Evolutionary conservation across 2,888 invertebrate species (phyloP).

Genomic region (Idaea dimidiata): DNA sequence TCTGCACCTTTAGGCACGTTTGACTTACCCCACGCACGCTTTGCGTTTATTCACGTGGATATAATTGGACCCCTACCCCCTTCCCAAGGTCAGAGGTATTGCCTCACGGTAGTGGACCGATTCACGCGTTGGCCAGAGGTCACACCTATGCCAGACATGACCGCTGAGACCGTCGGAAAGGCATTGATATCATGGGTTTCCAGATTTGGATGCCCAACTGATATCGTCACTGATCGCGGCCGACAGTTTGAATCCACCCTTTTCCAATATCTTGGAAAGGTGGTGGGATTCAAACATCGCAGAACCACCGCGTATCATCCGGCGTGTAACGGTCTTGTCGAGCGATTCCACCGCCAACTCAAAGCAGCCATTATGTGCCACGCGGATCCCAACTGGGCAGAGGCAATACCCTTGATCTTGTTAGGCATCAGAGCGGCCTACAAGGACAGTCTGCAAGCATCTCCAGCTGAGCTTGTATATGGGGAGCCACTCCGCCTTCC

Average conservation of each 20-base stretch:
- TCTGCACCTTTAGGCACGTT: constrained; percentile 31
- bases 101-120: constrained; percentile 31
- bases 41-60: constrained; percentile 23
- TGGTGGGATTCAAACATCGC: constrained; percentile 14
- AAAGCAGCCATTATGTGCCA: constrained; percentile 22
- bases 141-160: constrained; percentile 37
- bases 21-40: constrained; percentile 32
- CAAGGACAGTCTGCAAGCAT: constrained; percentile 19
- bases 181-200: constrained; percentile 38
- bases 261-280: constrained; percentile 10
- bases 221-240: too few species aligned
- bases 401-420: constrained; percentile 13
- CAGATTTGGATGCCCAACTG: constrained; percentile 37
- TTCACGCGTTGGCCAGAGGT: constrained; percentile 33
- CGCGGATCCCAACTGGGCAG: constrained; percentile 11
- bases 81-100: constrained; percentile 24
- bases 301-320: constrained; percentile 25
- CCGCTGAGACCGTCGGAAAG: constrained; percentile 46
- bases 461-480: constrained; percentile 16
- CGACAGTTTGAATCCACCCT: constrained; percentile 34
- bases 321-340: too few species aligned
- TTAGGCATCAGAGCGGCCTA: constrained; percentile 17
- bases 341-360: constrained; percentile 23
- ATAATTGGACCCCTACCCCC: constrained; percentile 24
- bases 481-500: constrained; percentile 13